Base-by-base conservation (phyloP, 1,140 invertebrate genomes). In the Condylostylus longicornis region DNA sequence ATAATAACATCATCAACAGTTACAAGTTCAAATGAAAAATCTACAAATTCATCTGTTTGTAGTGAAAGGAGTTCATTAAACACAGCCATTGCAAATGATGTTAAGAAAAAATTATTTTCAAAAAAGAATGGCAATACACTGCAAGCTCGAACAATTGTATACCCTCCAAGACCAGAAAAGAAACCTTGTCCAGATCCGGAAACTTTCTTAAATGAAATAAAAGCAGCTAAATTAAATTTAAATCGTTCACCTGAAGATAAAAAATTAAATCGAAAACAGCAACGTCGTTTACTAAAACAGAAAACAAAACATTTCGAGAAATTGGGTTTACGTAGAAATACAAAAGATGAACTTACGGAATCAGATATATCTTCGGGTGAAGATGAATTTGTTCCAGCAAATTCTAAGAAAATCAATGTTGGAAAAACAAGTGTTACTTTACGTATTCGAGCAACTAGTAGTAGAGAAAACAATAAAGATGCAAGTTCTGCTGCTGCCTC, bases 281-380 rank as follows among this genome's bases (percentile, higher is more conserved):
- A 46, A 25, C 46, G 46, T 38, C 57, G 51, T 40, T 42, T 57
- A 47, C 62, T 62, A 35, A 68, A 64, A 30, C 63, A 66, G 45
- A 71, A 72, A 42, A 57, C 70, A 33, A 68, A 66, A 35, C 68
- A 71, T 45, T 47, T 72, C 12, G 65, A 66, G 51, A 64, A 67
- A 33, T 42, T 72, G 14, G 70, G 69, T 0, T 48, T 72, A 18
- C 39, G 44, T 19, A 43, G 53, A 13, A 58, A 49, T 5, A 48
- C 44, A 23, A 57, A 48, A 27, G 48, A 51, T 17, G 52, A 61
- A 38, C 45, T 50, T 13, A 48, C 46, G 14, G 55, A 54, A 33
- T 47, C 48, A 30, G 54, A 51, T 1, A 55, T 47, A 22, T 55
- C 47, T 37, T 55, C 48, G 12, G 57, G 61, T 37, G 54, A 58